Conservation (phyloP, 2,888 invertebrate species). For the Agrypnus murinus region DNA sequence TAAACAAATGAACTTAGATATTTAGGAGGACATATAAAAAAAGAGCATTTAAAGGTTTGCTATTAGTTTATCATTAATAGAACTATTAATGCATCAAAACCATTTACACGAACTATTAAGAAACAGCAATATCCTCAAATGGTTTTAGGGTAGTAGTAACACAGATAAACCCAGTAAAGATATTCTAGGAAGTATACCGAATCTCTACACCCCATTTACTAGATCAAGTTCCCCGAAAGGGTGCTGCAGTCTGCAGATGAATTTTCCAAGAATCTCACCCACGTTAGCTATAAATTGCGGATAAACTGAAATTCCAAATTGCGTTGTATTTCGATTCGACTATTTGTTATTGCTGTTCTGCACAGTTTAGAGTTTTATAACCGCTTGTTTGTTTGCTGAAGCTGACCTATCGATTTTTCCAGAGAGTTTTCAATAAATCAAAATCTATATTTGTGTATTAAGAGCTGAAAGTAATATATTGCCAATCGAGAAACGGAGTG, state of each 20-base stretch:
- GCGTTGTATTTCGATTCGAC: background rate
- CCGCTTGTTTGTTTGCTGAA: background rate
- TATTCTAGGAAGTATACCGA: conserved; percentile 7
- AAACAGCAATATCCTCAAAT: too few species aligned
- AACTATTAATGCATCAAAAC: too few species aligned
- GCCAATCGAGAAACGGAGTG: too few species aligned
- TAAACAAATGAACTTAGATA: too few species aligned
- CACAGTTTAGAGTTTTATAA: conserved; percentile 3
- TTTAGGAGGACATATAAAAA: too few species aligned
- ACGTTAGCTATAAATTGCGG: conserved; percentile 16
- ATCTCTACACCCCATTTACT: conserved; percentile 3
- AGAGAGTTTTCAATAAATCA: too few species aligned
- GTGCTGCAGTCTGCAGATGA: conserved; percentile 26
- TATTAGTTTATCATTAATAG: too few species aligned
- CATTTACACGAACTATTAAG: too few species aligned
- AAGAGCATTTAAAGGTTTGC: too few species aligned
- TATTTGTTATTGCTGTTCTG: conserved; percentile 3
- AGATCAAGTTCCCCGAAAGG: background rate
- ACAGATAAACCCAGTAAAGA: background rate
- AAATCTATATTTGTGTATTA: too few species aligned
- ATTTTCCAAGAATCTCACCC: conserved; percentile 27
- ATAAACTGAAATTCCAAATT: conserved; percentile 4
- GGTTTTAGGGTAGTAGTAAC: background rate
- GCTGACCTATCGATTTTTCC: too few species aligned
- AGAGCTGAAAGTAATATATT: too few species aligned